Evolutionary conservation across 1,140 invertebrate species (phyloP).

Genomic region (Yoshiicerus persimilis): DNA sequence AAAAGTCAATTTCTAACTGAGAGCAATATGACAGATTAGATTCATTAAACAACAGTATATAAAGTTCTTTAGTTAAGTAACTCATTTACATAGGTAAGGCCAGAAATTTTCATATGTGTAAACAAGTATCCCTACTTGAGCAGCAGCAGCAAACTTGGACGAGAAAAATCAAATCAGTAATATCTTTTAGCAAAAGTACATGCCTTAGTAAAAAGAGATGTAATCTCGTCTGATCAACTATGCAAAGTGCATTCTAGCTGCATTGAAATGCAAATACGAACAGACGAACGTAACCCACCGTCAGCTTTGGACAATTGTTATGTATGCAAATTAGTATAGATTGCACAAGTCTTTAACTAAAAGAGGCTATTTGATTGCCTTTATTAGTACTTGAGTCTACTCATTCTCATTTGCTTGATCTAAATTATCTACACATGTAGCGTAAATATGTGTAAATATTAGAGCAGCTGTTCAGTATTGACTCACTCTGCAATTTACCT

Average conservation of each 20-base stretch:
- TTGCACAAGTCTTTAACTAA: neutral
- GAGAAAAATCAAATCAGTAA: neutral
- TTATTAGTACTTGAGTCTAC: neutral
- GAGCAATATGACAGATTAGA: neutral
- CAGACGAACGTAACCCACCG: neutral
- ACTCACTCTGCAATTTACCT: neutral
- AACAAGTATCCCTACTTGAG: neutral
- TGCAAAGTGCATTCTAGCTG: neutral
- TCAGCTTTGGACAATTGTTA: neutral
- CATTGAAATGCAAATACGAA: neutral
- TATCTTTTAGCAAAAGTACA: neutral
- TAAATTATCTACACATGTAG: neutral
- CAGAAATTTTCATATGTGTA: neutral
- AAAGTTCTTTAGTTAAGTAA: neutral
- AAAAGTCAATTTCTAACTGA: neutral
- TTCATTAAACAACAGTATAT: neutral
- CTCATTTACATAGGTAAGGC: neutral
- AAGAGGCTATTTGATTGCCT: neutral
- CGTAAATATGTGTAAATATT: neutral
- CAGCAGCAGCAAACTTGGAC: neutral
- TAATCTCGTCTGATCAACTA: neutral
- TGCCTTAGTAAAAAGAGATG: neutral
- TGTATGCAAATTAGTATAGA: neutral
- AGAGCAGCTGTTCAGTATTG: neutral
- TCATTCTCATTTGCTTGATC: neutral